Base-by-base conservation (phyloP, 2,797 vertebrate genomes). In the Lycodopsis pacificus region DNA sequence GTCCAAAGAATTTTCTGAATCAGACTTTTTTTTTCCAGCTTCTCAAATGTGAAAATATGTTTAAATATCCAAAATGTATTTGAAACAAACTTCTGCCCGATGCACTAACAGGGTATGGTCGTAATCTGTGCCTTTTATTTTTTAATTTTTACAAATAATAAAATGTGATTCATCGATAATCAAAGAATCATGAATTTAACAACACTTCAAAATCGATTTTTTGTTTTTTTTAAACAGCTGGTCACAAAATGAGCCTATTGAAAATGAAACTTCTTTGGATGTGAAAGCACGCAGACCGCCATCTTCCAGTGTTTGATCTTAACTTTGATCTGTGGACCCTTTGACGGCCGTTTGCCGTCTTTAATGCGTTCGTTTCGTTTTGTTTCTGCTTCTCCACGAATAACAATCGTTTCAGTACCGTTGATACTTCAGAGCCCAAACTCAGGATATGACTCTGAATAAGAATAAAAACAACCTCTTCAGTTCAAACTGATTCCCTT, bases 361-460 rank as follows among this genome's bases (percentile, higher is more conserved):
- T 32, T 14, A 56, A 54, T 42, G n/a, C 44, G 30, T 61, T 8
- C 8, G 20, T 22, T 49, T 12, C 8, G 48, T 20, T 48, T 25
- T 22, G 2, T 15, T 17, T 58, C 59, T 46, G 7, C 64, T 80
- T 76, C 59, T 69, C 54, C 61, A 49, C 57, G 42, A 49, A 46
- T 66, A 14, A 68, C 19, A 46, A 67, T 48, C 36, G 65, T 15
- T 22, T 63, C 44, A 4, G 65, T 9, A 22, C 70, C 54, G 51
- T 5, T 4, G 76, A 72, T 30, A 54, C 56, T 27, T 77, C 25
- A 10, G 38, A 53, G 30, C 38, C 30, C 53, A 61, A 65, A 81
- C 48, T n/a, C 69, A 61, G 38, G 72, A 89, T 84, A 85, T 85
- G 83, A 86, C 11, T 44, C 3, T 30, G 56, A 76, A 8, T 4